Conservation (phyloP, 2,888 invertebrate species). For the Microdon myrmicae region DNA sequence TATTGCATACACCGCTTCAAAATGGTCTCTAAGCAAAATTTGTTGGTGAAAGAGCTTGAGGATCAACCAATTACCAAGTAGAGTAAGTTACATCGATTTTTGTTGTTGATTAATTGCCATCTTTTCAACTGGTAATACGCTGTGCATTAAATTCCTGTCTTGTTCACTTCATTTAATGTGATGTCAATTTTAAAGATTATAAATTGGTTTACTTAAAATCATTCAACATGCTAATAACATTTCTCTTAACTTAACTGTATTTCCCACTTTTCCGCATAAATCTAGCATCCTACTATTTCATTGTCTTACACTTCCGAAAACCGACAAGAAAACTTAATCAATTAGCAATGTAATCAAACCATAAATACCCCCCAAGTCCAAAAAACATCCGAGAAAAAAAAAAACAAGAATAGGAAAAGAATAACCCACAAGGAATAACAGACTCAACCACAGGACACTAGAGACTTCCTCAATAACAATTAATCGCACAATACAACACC, state of each 20-base stretch:
- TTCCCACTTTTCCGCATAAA: conserved; percentile 11
- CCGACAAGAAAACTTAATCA: conserved; percentile 43
- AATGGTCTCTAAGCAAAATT: too few relatives aligned
- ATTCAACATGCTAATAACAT: conserved; percentile 5
- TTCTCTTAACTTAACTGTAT: neutral
- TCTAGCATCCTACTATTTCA: conserved; percentile 1
- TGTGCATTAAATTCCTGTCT: too few relatives aligned
- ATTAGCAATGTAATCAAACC: conserved; percentile 53
- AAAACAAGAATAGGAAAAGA: conserved; percentile 6
- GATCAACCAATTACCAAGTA: too few relatives aligned
- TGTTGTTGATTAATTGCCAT: too few relatives aligned
- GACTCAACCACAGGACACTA: conserved; percentile 36
- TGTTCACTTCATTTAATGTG: too few relatives aligned
- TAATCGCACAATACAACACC: conserved; percentile 45
- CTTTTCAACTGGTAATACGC: too few relatives aligned
- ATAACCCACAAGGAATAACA: neutral
- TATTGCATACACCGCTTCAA: too few relatives aligned
- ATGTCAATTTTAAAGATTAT: too few relatives aligned
- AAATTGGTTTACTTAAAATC: too few relatives aligned
- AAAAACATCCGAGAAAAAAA: conserved; percentile 32
- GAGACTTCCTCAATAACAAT: conserved; percentile 46
- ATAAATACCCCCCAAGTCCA: conserved; percentile 41
- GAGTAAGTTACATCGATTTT: too few relatives aligned
- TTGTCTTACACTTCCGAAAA: neutral
- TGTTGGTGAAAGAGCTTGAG: too few relatives aligned